Conservation (phyloP, 64 coral and sea anemone genomes). For the Orbicella faveolata region DNA sequence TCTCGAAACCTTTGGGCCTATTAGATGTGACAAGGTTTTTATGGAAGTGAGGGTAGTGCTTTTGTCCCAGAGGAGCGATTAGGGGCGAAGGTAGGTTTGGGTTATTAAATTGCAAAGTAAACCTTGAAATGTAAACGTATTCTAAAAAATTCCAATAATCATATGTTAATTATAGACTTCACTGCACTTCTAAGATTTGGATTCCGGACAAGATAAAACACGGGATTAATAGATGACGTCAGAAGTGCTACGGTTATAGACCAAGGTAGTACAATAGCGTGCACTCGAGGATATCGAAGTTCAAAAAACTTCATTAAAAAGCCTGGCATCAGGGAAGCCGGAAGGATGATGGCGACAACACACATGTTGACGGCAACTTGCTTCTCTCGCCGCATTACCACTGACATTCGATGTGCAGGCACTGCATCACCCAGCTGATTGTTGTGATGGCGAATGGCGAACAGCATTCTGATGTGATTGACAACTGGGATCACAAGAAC, state of each 20-base stretch:
- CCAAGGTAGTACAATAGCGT: background rate
- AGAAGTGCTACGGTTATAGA: background rate
- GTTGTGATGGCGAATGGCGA: background rate
- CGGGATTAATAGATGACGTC: background rate
- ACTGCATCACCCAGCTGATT: background rate
- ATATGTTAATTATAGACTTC: background rate
- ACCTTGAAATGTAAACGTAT: no score
- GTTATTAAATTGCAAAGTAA: no score
- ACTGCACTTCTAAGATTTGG: background rate
- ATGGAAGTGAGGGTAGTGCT: no score
- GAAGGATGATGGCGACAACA: background rate
- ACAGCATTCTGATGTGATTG: conserved; percentile 20
- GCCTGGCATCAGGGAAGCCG: background rate
- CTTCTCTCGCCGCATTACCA: background rate
- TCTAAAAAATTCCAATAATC: no score
- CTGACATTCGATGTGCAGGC: background rate
- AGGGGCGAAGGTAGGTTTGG: no score
- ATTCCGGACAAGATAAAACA: background rate
- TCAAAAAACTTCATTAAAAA: background rate
- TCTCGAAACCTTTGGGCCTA: no score
- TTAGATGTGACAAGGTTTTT: no score
- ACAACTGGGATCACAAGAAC: background rate
- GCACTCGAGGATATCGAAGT: background rate
- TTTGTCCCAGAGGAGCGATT: no score
- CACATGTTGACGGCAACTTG: background rate